Conservation (phyloP, 2,888 invertebrate genomes). For the Marasmarcha lunaedactyla region DNA sequence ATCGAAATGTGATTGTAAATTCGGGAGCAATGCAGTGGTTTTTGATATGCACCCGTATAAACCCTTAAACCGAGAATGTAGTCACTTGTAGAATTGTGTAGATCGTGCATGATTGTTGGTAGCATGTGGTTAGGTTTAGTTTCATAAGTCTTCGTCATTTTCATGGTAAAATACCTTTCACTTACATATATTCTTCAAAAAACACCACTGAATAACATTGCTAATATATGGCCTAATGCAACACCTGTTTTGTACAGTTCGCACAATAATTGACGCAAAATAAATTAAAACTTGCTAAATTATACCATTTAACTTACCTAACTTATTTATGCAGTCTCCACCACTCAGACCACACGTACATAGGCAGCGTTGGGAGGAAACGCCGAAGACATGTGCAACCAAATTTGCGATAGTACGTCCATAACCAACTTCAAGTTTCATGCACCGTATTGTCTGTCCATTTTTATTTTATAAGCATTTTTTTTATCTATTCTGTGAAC, state of each 20-base stretch:
- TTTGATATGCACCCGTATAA: too few relatives aligned
- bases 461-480: too few relatives aligned
- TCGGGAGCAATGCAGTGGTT: too few relatives aligned
- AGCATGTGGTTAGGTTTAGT: not conserved
- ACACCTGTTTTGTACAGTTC: constrained; percentile 6
- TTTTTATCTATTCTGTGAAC: not conserved
- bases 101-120: not conserved
- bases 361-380: constrained; percentile 55
- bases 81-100: constrained; percentile 1
- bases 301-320: too few relatives aligned
- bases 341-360: constrained; percentile 65
- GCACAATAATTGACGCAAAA: constrained; percentile 7
- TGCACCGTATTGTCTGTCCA: constrained; percentile 33
- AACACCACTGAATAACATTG: too few relatives aligned
- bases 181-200: too few relatives aligned
- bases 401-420: constrained; percentile 50
- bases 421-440: constrained; percentile 27
- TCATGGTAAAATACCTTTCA: too few relatives aligned
- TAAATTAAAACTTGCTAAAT: constrained; percentile 7
- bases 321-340: constrained; percentile 54
- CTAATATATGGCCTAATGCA: too few relatives aligned
- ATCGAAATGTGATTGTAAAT: constrained; percentile 3
- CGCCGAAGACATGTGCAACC: constrained; percentile 51
- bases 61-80: too few relatives aligned
- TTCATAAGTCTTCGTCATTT: not conserved